Evolutionary conservation across 2,888 invertebrate species (phyloP), one percentile per base, ranked within the genome.

Genomic region (Drosophila macrothrix): DNA sequence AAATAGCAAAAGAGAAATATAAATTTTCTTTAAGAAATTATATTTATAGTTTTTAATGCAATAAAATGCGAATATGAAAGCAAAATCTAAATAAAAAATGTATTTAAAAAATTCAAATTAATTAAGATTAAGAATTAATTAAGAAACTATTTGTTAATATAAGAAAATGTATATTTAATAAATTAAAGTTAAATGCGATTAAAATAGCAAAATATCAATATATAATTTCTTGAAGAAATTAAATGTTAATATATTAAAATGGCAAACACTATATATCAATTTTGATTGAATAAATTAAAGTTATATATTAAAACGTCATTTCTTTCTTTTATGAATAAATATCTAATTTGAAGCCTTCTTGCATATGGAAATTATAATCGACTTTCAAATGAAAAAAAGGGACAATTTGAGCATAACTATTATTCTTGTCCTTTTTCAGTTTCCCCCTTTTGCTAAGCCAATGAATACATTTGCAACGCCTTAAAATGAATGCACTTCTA

Each of bases 401-500:
- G 46, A 46, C 16, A 0, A 46, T 58, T 59, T 73, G 78, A 46
- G 59, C 53, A 31, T n/a, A 59, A 63, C 12, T 29, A 29, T 12
- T 52, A 29, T 12, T 0, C 3, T 3, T 19, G 19, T 9, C 29
- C 14, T 16, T 46, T 25, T 9, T 25, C 16, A 46, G 46, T 46
- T 46, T 46, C 25, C 46, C 46, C 25, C 46, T 46, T 16, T 25
- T 16, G 22, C 16, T 46, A 25, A 46, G 28, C 49, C 43, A 29
- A 16, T 33, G 28, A 22, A 66, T 25, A 53, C 52, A 64, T 52
- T 65, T 80, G 70, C 69, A 74, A 78, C 67, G 82, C 82, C 80
- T 80, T 64, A 6, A 61, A 14, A 53, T 79, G 67, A 58, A 88
- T 86, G 84, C 84, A 81, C 68, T 79, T 84, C 70, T 73, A 73